Evolutionary conservation across 2,113 vertebrate species (phyloP), one percentile per base, ranked within the genome.

Genomic region (Dicentrarchus labrax): DNA sequence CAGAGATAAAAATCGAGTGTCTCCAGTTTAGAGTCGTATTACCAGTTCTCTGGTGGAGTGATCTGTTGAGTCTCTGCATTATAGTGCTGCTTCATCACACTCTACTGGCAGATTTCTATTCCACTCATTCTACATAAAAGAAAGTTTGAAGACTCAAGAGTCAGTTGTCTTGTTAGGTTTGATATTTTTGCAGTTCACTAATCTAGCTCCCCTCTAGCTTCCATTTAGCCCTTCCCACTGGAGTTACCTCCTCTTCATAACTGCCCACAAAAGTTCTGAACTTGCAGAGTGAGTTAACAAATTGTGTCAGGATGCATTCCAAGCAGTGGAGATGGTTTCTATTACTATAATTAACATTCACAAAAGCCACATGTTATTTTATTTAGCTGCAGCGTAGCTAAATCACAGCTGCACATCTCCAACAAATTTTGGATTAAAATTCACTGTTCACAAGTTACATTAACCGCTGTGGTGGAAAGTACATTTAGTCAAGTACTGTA

Each of bases 161-260:
- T 76, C 65, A 4, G 0, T 22, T 12, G 82, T 73, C 83, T 72
- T 72, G 86, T 88, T 45, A 12, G 77, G 73, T 76, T 79, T 1
- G 68, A 78, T 71, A 47, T 80, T 69, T 87, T 80, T 87, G 84
- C 78, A 65, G 76, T n/a, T 43, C 61, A 82, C 15, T 83, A 59
- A 75, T 79, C 11, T 38, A 66, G 66, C 47, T 74, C 24, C 36
- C 9, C 72, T 54, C 41, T 41, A 85, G 75, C 12, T 13, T 64
- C 67, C 15, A 8, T 74, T 59, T 54, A 60, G 71, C 65, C 53
- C 60, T 66, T 60, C 65, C 61, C 76, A 81, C 80, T 83, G 68
- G 76, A 84, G 68, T 83, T 83, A 75, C 84, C 85, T 89, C 78
- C 91, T 93, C 91, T 92, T 93, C 83, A 74, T 90, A 89, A 80